Evolutionary conservation across 2,113 vertebrate genomes (phyloP).

Genomic region (Arenaria interpres): DNA sequence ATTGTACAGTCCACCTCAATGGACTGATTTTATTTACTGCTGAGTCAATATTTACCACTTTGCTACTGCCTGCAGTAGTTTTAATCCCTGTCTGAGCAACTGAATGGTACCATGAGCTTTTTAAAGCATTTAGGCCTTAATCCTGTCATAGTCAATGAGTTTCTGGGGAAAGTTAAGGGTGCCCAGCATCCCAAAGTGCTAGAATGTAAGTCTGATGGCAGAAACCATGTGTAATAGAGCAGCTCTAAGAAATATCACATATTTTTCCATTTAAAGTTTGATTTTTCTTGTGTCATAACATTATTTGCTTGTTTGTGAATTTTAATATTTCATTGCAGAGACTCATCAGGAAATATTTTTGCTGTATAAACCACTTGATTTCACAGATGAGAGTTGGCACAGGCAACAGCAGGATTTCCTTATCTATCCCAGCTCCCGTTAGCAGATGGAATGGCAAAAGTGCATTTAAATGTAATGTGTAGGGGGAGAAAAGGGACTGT

Average conservation of each 20-base stretch:
- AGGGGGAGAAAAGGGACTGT: fast-evolving
- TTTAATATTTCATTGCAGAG: neutral
- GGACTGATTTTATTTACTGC: slow-evolving; percentile 47
- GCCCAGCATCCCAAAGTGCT: neutral
- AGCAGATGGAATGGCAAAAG: neutral
- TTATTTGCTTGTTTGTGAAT: neutral
- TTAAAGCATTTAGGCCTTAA: neutral
- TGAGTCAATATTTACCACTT: slow-evolving; percentile 61
- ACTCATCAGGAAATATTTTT: neutral
- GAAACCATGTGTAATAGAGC: neutral
- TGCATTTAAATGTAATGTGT: neutral
- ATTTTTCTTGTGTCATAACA: neutral
- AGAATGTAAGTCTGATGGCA: neutral
- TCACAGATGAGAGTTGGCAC: neutral
- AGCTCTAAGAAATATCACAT: neutral
- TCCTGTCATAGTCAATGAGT: neutral
- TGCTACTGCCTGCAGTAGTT: slow-evolving; percentile 23
- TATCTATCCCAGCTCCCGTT: neutral
- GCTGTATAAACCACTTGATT: neutral
- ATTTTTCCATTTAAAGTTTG: neutral
- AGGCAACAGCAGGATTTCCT: neutral
- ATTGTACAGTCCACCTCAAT: neutral
- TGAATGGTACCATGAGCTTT: slow-evolving; percentile 34
- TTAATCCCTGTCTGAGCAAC: slow-evolving; percentile 36
- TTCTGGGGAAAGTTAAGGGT: neutral